phyloP scores from a whole-genome alignment of 2,888 invertebrate species.

The Rhagium mordax region DNA sequence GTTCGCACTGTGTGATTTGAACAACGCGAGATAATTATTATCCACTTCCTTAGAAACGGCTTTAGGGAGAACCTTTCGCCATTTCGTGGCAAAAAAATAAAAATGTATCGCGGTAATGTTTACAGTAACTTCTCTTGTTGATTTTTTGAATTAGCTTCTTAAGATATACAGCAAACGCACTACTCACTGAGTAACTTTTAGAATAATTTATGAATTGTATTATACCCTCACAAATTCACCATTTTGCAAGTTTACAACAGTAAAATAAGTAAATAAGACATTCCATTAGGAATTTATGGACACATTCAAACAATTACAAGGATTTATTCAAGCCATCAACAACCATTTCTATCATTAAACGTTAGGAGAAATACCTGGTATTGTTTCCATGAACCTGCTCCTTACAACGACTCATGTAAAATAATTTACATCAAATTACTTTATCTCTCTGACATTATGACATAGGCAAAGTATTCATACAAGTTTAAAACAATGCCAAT shows the following conservation, averaged over 20 bases:
- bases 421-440: background rate
- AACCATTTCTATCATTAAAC: background rate
- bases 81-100: no score
- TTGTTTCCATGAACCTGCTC: background rate
- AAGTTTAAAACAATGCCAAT: background rate
- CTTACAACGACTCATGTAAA: background rate
- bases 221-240: background rate
- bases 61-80: no score
- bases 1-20: no score
- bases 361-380: background rate
- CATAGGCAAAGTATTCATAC: background rate
- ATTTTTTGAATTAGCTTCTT: no score
- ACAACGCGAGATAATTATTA: no score
- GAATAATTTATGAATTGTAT: no score
- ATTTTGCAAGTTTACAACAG: background rate
- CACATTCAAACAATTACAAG: background rate
- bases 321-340: background rate
- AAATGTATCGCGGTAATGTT: no score
- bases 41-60: no score
- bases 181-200: no score
- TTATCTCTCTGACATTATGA: background rate
- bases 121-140: no score
- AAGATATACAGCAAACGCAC: no score
- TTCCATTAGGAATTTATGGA: background rate
- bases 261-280: background rate